phyloP scores from a whole-genome alignment of 2,113 vertebrate genomes.

The Hepsetus odoe region DNA sequence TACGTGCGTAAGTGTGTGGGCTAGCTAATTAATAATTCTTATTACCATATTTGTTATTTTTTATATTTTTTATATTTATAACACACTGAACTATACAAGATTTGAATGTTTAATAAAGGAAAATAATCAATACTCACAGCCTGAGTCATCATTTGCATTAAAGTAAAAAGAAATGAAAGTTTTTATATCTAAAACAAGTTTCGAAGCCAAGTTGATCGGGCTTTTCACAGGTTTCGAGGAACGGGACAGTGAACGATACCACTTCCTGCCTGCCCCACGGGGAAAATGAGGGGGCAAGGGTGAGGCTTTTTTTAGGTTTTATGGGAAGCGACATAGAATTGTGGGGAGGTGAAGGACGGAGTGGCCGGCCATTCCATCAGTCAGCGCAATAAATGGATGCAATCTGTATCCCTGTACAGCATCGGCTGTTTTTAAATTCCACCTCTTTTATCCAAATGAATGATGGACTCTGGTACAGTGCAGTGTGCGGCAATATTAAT shows the following conservation, averaged over 20 bases:
- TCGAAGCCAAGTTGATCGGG: no score
- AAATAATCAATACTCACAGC: no score
- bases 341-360: slow-evolving; percentile 79
- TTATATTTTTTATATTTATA: no score
- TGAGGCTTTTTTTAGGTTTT: slow-evolving; percentile 70
- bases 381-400: slow-evolving; percentile 83
- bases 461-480: slow-evolving; percentile 77
- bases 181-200: no score
- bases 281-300: slow-evolving; percentile 67
- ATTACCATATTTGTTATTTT: no score
- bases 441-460: slow-evolving; percentile 84
- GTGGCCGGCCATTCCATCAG: slow-evolving; percentile 75
- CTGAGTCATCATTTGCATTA: no score
- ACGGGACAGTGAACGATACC: slow-evolving; percentile 55
- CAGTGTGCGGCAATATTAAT: slow-evolving; percentile 77
- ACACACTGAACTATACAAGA: no score
- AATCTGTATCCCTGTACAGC: slow-evolving; percentile 83
- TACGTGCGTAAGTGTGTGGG: no score
- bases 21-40: no score
- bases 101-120: no score
- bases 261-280: slow-evolving; percentile 48
- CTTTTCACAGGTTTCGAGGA: slow-evolving; percentile 13
- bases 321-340: slow-evolving; percentile 66
- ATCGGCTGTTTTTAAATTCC: slow-evolving; percentile 81
- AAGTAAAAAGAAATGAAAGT: no score